These are phyloP conservation scores for Marmota flaviventris DNA, from an alignment of 2,113 vertebrate species.

Conservation along the genomic window DNA sequence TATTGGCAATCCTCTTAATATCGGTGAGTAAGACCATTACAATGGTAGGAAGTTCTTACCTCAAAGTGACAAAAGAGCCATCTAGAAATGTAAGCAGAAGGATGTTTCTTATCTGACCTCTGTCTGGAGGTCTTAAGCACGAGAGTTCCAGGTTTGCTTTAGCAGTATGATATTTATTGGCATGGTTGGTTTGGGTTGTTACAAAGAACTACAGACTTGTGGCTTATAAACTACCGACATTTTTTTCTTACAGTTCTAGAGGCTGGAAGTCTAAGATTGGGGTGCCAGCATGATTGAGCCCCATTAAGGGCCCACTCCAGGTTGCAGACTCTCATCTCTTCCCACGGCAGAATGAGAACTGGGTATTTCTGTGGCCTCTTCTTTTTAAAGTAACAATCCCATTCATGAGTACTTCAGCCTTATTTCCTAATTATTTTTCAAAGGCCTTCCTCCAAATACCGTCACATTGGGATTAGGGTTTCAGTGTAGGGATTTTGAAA, in stretches of 20 bases:
- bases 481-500: not conserved
- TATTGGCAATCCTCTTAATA: not conserved
- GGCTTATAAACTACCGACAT: not conserved
- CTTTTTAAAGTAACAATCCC: not conserved
- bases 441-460: not conserved
- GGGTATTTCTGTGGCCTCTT: not conserved
- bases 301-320: not conserved
- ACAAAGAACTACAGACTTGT: not conserved
- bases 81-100: not conserved
- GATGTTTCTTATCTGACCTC: not conserved
- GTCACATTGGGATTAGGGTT: not conserved
- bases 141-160: not conserved
- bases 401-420: too few species aligned
- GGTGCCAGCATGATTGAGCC: not conserved
- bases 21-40: too few species aligned
- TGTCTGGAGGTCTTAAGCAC: not conserved
- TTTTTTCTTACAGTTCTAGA: not conserved
- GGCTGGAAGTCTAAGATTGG: not conserved
- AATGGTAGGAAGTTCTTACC: not conserved
- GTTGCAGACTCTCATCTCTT: not conserved
- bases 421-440: not conserved
- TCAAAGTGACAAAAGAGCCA: not conserved
- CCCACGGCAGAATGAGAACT: not conserved
- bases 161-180: not conserved
- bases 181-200: fast-evolving